Evolutionary conservation across 1,140 invertebrate genomes (phyloP), one percentile per base, ranked within the genome.

Genomic region (Daktulosphaira vitifoliae): DNA sequence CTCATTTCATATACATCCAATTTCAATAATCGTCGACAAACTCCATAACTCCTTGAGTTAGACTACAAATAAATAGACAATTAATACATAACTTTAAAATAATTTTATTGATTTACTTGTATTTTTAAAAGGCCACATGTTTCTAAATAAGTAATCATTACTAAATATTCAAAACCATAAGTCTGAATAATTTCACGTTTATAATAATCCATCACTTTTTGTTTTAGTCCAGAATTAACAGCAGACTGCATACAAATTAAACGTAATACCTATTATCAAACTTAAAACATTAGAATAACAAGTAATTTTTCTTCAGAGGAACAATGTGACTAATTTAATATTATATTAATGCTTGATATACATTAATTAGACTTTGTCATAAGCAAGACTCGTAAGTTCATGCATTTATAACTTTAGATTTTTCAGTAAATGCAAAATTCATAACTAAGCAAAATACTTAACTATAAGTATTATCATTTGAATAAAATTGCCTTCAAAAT

Each of bases 141-240:
- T 77, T 96, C 92, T 69, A 98, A 76, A 74, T 94, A 92, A 56
- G 84, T 84, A 9, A 98, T 73, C 1, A 86, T 88, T 2, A 95
- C 78, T 65, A 94, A 78, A 69, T 92, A 84, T 70, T 93, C 81
- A 71, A 90, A 86, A 0, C 94, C 94, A 74, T 97, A 98, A 11
- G 91, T 89, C 73, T 94, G 88, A 18, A 90, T 81, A 50, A 98
- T 82, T 78, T 97, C 92, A 67, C 88, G 78, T 74, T 95, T 95
- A 75, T 98, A 98, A 74, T 89, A 85, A 71, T 96, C 92, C 20
- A 96, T 73, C 3, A 90, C 78, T 77, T 96, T 96, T 20, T 82
- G 86, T 73, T 96, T 96, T 0, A 98, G 78, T 0, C 95, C 95
- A 66, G 89, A 89, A 65, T 89, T 90, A 11, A 87, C 87, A 15